phyloP scores from a whole-genome alignment of 2,888 invertebrate genomes.

The Thecocarcelia acutangulata region DNA sequence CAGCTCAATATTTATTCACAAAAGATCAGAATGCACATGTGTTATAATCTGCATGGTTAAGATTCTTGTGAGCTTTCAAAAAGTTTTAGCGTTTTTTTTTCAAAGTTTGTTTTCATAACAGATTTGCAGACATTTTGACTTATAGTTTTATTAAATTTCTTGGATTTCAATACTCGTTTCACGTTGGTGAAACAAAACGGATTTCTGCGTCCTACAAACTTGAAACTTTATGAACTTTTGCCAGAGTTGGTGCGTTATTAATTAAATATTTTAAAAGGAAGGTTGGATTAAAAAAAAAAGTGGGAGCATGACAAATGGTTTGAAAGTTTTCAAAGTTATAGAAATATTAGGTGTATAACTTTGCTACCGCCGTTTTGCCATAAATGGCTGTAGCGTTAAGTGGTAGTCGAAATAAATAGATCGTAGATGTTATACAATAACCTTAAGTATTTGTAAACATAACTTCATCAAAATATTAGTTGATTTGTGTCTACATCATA shows the following conservation, averaged over 20 bases:
- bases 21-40: background rate
- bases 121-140: conserved; percentile 56
- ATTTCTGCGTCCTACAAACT: conserved; percentile 22
- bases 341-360: too few relatives aligned
- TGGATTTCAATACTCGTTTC: conserved; percentile 14
- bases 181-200: conserved; percentile 25
- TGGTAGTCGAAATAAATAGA: too few relatives aligned
- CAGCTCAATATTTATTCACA: conserved; percentile 5
- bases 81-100: conserved; percentile 28
- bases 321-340: too few relatives aligned
- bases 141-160: conserved; percentile 49
- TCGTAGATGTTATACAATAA: too few relatives aligned
- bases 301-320: background rate
- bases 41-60: conserved; percentile 12
- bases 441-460: too few relatives aligned
- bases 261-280: conserved; percentile 18
- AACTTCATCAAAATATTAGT: too few relatives aligned
- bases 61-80: conserved; percentile 6
- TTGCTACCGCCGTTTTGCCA: too few relatives aligned
- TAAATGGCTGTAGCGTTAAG: too few relatives aligned
- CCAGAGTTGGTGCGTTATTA: conserved; percentile 19
- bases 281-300: background rate
- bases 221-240: conserved; percentile 34
- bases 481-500: too few relatives aligned
- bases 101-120: conserved; percentile 43